These are phyloP conservation scores for Parauchenoglanis ngamensis DNA, from an alignment of 2,797 vertebrate species.

Conservation along the genomic window DNA sequence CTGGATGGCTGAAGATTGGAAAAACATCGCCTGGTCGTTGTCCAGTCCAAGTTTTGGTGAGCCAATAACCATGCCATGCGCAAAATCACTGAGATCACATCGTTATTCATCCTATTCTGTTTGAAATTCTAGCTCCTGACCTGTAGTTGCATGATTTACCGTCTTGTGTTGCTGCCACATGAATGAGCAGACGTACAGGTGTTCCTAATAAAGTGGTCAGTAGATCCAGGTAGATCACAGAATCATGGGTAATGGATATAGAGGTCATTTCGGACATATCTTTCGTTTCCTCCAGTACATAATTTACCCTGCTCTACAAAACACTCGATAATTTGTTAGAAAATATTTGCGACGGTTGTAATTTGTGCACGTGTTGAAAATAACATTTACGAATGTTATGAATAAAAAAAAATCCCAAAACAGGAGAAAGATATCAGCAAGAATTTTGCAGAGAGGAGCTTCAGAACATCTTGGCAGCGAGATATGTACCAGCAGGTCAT, in stretches of 20 bases:
- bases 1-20: neutral
- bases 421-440: neutral
- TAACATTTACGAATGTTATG: neutral
- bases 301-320: neutral
- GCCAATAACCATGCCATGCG: neutral
- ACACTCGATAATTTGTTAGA: neutral
- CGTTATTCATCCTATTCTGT: neutral
- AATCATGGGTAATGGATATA: neutral
- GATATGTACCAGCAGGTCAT: constrained; percentile 9
- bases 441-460: neutral
- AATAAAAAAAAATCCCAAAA: neutral
- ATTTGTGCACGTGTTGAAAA: neutral
- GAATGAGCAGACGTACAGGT: neutral
- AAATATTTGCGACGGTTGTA: neutral
- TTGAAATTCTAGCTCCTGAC: neutral
- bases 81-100: neutral
- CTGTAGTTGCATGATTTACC: neutral
- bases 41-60: neutral
- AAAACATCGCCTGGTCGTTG: neutral
- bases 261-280: neutral
- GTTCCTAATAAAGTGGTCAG: neutral
- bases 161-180: neutral
- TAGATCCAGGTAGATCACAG: neutral
- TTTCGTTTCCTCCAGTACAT: no score
- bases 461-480: constrained; percentile 7